Conservation (phyloP, 2,113 vertebrate species). For the Anas platyrhynchos region DNA sequence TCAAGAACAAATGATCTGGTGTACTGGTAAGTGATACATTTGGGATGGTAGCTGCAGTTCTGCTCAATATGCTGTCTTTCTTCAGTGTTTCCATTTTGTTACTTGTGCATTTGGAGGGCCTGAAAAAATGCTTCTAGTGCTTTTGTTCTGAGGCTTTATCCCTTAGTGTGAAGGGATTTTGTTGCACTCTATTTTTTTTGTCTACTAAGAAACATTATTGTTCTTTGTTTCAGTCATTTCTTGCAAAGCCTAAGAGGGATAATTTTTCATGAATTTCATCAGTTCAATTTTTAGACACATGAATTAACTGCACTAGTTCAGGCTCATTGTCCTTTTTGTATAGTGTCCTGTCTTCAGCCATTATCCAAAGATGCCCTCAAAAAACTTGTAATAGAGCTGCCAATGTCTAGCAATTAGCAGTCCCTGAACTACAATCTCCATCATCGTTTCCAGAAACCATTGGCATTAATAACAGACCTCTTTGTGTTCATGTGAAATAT, state of each 20-base stretch:
- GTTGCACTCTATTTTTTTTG: neutral
- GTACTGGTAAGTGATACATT: neutral
- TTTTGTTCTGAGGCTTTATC: constrained; percentile 29
- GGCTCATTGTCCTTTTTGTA: constrained; percentile 3
- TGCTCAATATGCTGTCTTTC: neutral
- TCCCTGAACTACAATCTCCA: neutral
- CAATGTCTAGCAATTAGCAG: constrained; percentile 39
- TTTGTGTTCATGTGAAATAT: constrained; percentile 7
- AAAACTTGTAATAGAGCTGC: neutral
- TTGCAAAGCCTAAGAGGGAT: neutral
- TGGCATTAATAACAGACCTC: neutral
- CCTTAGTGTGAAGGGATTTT: neutral
- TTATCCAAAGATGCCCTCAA: constrained; percentile 17
- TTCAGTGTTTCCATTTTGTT: neutral
- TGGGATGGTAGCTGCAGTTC: neutral
- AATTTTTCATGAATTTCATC: constrained; percentile 21
- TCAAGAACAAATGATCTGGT: neutral
- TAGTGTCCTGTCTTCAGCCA: constrained; percentile 1
- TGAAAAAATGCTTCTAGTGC: neutral
- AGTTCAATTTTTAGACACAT: neutral
- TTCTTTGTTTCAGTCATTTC: neutral
- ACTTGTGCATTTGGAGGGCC: neutral
- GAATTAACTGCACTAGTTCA: constrained; percentile 9
- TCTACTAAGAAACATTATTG: neutral
- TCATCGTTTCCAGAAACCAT: constrained; percentile 5